Conservation (phyloP, 2,888 invertebrate species). For the Agrochola macilenta region DNA sequence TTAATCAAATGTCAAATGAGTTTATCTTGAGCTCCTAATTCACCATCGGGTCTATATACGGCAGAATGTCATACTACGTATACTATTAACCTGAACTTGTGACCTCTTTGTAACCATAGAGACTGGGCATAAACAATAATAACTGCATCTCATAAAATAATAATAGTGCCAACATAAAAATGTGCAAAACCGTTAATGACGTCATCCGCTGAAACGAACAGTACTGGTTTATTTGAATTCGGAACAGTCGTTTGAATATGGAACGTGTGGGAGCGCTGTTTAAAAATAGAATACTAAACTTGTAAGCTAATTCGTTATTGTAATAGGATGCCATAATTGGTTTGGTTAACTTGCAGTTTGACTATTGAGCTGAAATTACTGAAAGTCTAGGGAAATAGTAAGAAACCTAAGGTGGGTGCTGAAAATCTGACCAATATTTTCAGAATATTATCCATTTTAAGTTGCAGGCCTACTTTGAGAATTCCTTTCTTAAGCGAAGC, state of each 20-base stretch:
- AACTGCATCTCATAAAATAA: constrained; percentile 41
- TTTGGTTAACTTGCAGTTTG: background rate
- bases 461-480: background rate
- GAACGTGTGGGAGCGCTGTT: constrained; percentile 67
- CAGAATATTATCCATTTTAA: background rate
- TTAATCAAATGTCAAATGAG: background rate
- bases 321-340: constrained; percentile 43
- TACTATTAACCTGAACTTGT: background rate
- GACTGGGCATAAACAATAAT: constrained; percentile 39
- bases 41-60: too few relatives aligned
- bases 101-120: background rate
- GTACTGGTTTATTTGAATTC: constrained; percentile 67
- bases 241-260: constrained; percentile 65
- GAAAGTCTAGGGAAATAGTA: background rate
- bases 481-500: background rate
- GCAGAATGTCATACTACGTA: background rate
- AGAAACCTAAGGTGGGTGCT: background rate
- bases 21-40: background rate
- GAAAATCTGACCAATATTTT: background rate
- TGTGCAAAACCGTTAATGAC: constrained; percentile 70
- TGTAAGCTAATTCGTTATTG: constrained; percentile 48
- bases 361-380: background rate
- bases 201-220: constrained; percentile 68
- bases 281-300: constrained; percentile 66
- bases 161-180: constrained; percentile 43